Base-by-base conservation (phyloP, 30 jellyfish, hydroid and myxozoan genomes). In the Aurelia coerulea region DNA sequence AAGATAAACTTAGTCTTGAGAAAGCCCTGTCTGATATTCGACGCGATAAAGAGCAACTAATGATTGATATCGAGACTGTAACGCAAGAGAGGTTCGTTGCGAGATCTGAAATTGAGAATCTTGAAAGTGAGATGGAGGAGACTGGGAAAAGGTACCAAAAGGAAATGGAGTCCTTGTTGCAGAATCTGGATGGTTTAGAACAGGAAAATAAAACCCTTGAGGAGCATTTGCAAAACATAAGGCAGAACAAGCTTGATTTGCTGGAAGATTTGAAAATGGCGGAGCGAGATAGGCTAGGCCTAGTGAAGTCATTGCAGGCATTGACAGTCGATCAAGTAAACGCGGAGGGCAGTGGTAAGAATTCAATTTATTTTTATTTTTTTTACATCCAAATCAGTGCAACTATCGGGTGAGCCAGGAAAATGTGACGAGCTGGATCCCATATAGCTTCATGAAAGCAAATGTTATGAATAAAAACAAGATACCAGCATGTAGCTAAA, bases 1-100 rank as follows among this genome's bases (percentile, higher is more conserved):
- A 95, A 83, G 99, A 95, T 79, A 95, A 95, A 83, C 96, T 95
- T 17, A 89, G 99, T 35, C 89, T 95, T 32, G 98, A 95, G 68
- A 90, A 90, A 85, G 17, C 76, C 15, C 88, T 88, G 34, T 64
- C 91, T 64, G 99, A 95, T 65, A 78, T 90, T 23, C 90, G 91
- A 18, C 87, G 89, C 14, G 99, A 86, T 68, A 81, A 88, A 59
- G 99, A 90, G 49, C 91, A 79, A 85, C 78, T 83, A 59, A 77
- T 34, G 50, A 52, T 86, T 5, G 99, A 95, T 64, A 65, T 95
- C 41, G 99, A 90, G 80, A 66, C 89, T 9, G 95, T 78, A 2
- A 80, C 97, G 51, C 85, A 95, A 65, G 95, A 88, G 78, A 72
- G 76, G 52, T 85, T 80, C 76, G 37, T 35, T 29, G 49, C 81